phyloP scores from a whole-genome alignment of 1,140 invertebrate species.

The Drosophila azteca region DNA sequence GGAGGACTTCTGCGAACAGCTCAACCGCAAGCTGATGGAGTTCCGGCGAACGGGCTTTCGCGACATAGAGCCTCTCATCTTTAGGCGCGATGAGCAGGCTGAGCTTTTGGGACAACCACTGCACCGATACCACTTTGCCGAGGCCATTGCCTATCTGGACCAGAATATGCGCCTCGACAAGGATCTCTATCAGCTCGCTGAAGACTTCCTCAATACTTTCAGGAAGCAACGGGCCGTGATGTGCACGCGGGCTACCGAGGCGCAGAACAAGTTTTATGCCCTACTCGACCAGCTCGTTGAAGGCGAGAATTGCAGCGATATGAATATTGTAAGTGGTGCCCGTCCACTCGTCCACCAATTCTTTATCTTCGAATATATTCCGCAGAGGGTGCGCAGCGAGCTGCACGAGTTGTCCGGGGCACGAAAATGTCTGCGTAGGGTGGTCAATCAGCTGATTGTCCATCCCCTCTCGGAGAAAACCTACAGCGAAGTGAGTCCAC shows the following conservation, averaged over 20 bases:
- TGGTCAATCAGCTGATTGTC: not conserved
- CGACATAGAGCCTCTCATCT: slow-evolving; percentile 3
- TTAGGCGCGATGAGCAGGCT: not conserved
- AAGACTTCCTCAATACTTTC: not conserved
- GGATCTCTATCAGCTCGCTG: slow-evolving; percentile 8
- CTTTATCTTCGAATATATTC: too few relatives aligned
- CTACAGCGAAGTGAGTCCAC: not conserved
- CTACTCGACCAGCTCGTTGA: not conserved
- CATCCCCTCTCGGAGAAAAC: not conserved
- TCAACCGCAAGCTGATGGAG: not conserved
- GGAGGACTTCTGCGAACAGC: not conserved
- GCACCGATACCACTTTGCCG: slow-evolving; percentile 4
- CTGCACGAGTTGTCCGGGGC: not conserved
- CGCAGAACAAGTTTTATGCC: slow-evolving; percentile 3
- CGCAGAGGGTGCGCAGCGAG: not conserved
- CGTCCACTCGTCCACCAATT: too few relatives aligned
- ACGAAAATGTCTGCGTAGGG: not conserved
- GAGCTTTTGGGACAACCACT: not conserved
- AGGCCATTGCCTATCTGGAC: slow-evolving; percentile 6
- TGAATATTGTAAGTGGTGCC: not conserved
- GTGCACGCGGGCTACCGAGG: not conserved
- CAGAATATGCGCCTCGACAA: not conserved
- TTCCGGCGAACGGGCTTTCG: slow-evolving; percentile 1
- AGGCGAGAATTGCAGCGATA: not conserved
- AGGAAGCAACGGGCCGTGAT: not conserved